Conservation (phyloP, 2,888 invertebrate genomes). For the Hemicrepidius hirtus region DNA sequence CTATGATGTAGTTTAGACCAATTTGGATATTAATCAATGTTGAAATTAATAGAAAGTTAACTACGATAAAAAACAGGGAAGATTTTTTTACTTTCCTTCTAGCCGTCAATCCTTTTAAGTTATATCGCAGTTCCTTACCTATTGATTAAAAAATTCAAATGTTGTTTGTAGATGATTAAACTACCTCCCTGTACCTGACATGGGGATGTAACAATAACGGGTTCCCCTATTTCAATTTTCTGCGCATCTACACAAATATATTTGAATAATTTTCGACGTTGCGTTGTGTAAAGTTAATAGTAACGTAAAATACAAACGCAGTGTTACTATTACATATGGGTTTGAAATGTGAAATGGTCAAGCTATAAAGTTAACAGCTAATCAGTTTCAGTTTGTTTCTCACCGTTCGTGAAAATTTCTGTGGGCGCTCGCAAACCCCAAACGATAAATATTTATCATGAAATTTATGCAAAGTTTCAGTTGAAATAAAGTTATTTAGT, state of each 20-base stretch:
- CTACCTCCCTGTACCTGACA: no score
- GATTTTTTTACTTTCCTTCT: no score
- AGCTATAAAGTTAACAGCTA: slow-evolving; percentile 38
- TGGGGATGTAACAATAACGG: not conserved
- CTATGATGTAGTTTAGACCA: no score
- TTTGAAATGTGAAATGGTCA: slow-evolving; percentile 20
- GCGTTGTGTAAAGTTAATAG: slow-evolving; percentile 10
- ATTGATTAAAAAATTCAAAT: no score
- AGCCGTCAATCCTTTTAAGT: no score
- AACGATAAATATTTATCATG: slow-evolving; percentile 29
- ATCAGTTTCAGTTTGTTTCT: slow-evolving; percentile 43
- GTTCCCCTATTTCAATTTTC: not conserved
- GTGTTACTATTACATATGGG: not conserved
- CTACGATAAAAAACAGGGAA: no score
- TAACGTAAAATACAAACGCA: slow-evolving; percentile 19
- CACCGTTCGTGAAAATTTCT: slow-evolving; percentile 35
- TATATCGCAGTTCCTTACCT: no score
- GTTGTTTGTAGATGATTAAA: no score
- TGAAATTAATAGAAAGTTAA: no score
- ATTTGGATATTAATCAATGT: no score
- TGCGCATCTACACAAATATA: not conserved
- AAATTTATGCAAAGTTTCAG: slow-evolving; percentile 38
- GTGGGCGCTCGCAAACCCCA: slow-evolving; percentile 7
- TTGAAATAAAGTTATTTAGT: slow-evolving; percentile 31
- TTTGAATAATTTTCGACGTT: not conserved